Conservation (phyloP, 2,888 invertebrate genomes). For the Mycalesis mineus region DNA sequence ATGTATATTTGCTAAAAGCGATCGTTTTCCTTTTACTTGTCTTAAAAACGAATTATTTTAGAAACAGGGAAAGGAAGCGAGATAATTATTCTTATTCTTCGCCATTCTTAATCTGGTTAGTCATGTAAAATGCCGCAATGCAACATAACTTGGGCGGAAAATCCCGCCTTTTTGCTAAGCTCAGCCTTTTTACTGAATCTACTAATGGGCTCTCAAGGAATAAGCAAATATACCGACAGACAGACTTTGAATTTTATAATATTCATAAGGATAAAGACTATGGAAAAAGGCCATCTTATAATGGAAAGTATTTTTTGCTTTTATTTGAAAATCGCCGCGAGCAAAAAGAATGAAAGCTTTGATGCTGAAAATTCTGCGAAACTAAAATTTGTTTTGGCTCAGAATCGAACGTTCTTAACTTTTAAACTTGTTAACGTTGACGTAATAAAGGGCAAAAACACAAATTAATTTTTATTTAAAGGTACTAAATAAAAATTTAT, state of each 20-base stretch:
- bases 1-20: no score
- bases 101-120: background rate
- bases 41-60: no score
- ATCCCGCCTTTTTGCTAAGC: constrained; percentile 7
- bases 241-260: constrained; percentile 31
- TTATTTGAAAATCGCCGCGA: constrained; percentile 14
- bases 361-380: constrained; percentile 7
- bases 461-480: background rate
- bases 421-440: background rate
- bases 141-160: constrained; percentile 5
- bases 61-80: background rate
- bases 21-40: no score
- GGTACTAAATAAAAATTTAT: no score
- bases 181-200: constrained; percentile 19
- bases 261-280: constrained; percentile 28
- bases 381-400: constrained; percentile 13
- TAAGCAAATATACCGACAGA: constrained; percentile 25
- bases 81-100: background rate
- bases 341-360: constrained; percentile 10
- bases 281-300: constrained; percentile 15
- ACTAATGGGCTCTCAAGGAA: constrained; percentile 26
- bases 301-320: constrained; percentile 20
- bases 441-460: background rate
- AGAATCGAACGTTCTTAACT: constrained; percentile 11
- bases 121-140: background rate